These are phyloP conservation scores for Ephestia elutella DNA, from an alignment of 1,140 invertebrate species.

Conservation along the genomic window DNA sequence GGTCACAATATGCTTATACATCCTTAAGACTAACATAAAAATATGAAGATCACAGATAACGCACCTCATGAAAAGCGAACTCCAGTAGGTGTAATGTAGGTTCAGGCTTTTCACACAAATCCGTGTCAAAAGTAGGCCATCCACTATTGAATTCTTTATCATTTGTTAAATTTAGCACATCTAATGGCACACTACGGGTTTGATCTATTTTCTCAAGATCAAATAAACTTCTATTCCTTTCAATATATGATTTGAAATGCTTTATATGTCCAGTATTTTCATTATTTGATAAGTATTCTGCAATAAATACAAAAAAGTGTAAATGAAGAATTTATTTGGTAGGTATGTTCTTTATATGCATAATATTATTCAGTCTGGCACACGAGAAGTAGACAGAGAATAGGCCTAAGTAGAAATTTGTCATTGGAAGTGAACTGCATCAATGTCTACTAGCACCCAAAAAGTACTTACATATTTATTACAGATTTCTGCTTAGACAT, in stretches of 20 bases:
- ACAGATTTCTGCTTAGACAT: too few relatives aligned
- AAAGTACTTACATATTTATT: too few relatives aligned
- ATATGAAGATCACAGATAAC: neutral
- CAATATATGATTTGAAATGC: slow-evolving; percentile 74
- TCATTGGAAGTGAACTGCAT: too few relatives aligned
- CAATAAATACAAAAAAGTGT: slow-evolving; percentile 30
- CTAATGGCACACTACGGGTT: slow-evolving; percentile 77
- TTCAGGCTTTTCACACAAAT: slow-evolving; percentile 79
- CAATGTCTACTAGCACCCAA: too few relatives aligned
- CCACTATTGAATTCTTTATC: slow-evolving; percentile 76
- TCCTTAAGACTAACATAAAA: too few relatives aligned
- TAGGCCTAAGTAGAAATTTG: too few relatives aligned
- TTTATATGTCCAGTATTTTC: slow-evolving; percentile 71
- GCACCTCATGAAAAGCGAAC: slow-evolving; percentile 83
- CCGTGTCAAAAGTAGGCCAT: slow-evolving; percentile 79
- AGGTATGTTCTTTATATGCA: too few relatives aligned
- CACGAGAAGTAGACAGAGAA: too few relatives aligned
- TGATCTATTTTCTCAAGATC: slow-evolving; percentile 77
- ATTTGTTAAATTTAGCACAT: slow-evolving; percentile 77
- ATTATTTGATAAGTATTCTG: slow-evolving; percentile 72
- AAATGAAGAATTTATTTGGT: too few relatives aligned
- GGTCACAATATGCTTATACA: too few relatives aligned
- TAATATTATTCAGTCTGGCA: too few relatives aligned
- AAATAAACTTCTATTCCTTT: slow-evolving; percentile 71
- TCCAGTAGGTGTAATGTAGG: slow-evolving; percentile 79